These are phyloP conservation scores for Corvus hawaiiensis DNA, from an alignment of 2,113 vertebrate species.

Conservation along the genomic window DNA sequence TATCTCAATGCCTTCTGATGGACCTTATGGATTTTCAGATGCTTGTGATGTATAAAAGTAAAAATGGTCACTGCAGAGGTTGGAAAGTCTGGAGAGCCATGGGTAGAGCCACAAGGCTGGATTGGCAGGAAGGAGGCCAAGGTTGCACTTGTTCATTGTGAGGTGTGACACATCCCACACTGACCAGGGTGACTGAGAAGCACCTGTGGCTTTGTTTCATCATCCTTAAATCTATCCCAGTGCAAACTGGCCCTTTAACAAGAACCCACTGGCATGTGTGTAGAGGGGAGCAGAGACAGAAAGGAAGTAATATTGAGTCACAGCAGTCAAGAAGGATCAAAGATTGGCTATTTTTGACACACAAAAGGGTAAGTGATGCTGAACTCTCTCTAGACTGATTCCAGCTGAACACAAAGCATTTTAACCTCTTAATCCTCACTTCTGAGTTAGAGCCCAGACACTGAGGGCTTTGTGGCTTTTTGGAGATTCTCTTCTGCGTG, in stretches of 20 bases:
- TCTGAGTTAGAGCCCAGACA: not conserved
- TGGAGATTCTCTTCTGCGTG: not conserved
- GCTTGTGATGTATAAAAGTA: not conserved
- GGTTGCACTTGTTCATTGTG: not conserved
- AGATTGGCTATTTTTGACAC: not conserved
- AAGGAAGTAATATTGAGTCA: not conserved
- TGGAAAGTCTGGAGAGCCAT: not conserved
- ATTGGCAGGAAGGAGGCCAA: not conserved
- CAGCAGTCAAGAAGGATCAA: not conserved
- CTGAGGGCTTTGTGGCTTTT: not conserved
- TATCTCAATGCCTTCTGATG: not conserved
- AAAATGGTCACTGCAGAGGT: not conserved
- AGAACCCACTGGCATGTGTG: not conserved
- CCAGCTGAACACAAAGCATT: not conserved
- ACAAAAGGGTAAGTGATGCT: slow-evolving; percentile 6
- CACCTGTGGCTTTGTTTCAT: not conserved
- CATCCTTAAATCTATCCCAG: not conserved
- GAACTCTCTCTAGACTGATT: not conserved
- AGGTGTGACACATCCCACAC: too few relatives aligned
- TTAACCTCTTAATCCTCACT: not conserved
- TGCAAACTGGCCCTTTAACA: not conserved
- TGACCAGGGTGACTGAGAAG: not conserved
- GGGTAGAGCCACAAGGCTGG: not conserved
- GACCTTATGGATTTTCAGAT: not conserved
- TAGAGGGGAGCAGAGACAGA: not conserved